phyloP scores from a whole-genome alignment of 2,797 vertebrate species.

The Percopsis omiscomaycus region DNA sequence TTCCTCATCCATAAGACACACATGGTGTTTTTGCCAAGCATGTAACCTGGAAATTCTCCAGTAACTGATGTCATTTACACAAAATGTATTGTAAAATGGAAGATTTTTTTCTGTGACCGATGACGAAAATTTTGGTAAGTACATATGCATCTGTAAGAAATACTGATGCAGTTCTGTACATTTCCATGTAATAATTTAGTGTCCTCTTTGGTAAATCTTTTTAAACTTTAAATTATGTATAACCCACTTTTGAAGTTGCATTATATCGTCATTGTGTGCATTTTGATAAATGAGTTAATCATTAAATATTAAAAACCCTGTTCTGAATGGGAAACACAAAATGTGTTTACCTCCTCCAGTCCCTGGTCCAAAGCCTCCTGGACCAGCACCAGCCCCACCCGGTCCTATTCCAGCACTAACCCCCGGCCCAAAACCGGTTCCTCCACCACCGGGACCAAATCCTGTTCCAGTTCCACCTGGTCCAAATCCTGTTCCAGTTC shows the following conservation, averaged over 20 bases:
- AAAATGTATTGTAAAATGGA: constrained; percentile 16
- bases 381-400: constrained; percentile 51
- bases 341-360: constrained; percentile 49
- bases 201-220: not conserved
- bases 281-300: not conserved
- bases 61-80: constrained; percentile 34
- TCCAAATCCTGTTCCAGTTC: constrained; percentile 52
- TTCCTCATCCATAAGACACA: constrained; percentile 30
- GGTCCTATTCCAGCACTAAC: constrained; percentile 42
- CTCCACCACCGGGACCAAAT: constrained; percentile 46
- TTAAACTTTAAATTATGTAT: not conserved
- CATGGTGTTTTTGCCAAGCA: constrained; percentile 21
- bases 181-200: not conserved
- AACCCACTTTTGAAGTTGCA: too few relatives aligned
- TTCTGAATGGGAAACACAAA: constrained; percentile 9
- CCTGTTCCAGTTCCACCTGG: constrained; percentile 51
- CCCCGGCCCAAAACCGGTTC: constrained; percentile 48
- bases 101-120: constrained; percentile 7
- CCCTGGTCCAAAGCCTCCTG: constrained; percentile 64
- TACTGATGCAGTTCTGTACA: not conserved
- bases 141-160: constrained; percentile 20
- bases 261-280: too few relatives aligned
- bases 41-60: constrained; percentile 35
- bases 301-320: not conserved
- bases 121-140: constrained; percentile 9